Conservation (phyloP, 2,888 invertebrate genomes). For the Eupelmus urozonus region DNA sequence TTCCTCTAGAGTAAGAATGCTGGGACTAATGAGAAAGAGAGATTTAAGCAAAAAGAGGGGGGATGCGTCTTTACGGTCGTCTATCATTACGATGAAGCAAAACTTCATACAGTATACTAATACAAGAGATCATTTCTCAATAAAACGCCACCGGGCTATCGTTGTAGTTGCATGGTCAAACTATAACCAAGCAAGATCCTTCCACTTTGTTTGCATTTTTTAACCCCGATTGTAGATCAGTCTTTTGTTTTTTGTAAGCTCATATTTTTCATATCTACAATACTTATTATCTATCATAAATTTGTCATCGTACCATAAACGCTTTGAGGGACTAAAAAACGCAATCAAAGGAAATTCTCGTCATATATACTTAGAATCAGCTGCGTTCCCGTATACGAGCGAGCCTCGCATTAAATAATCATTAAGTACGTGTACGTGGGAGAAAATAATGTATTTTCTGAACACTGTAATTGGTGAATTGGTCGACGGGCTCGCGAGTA, state of each 20-base stretch:
- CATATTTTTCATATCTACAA: background rate
- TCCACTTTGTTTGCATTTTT: conserved; percentile 26
- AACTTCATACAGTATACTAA: too few species aligned
- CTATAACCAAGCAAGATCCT: conserved; percentile 41
- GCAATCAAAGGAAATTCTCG: background rate
- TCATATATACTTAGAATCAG: too few species aligned
- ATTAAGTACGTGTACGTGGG: background rate
- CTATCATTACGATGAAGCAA: too few species aligned
- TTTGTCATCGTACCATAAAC: too few species aligned
- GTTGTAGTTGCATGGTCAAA: conserved; percentile 74
- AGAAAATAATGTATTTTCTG: background rate
- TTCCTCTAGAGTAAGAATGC: conserved; percentile 23
- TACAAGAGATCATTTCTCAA: conserved; percentile 73
- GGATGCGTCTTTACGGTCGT: conserved; percentile 60
- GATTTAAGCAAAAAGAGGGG: conserved; percentile 72
- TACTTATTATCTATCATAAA: too few species aligned
- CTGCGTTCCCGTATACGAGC: background rate
- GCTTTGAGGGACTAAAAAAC: background rate
- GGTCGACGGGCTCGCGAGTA: conserved; percentile 31
- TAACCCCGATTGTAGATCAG: background rate
- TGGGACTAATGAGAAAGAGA: conserved; percentile 60
- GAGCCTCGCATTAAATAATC: background rate
- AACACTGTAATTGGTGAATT: background rate
- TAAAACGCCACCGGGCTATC: conserved; percentile 76
- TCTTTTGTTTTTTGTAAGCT: background rate